Base-by-base conservation (phyloP, 2,113 vertebrate species). In the Paramormyrops kingsleyae region DNA sequence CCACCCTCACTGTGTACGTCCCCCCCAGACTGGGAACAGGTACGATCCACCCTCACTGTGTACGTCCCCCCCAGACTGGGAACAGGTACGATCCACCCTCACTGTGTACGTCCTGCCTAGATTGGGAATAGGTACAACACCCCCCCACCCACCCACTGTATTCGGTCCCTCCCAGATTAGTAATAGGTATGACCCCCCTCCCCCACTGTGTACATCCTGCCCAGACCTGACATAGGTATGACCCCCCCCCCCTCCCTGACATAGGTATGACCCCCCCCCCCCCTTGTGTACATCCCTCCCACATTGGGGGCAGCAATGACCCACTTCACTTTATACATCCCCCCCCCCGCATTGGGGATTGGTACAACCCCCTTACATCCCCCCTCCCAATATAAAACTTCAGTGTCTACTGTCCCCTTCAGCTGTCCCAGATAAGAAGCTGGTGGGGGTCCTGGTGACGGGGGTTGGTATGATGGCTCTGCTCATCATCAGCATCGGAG, bases 401-500 rank as follows among this genome's bases (percentile, higher is more conserved):
- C 6, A 87, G 70, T 24, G 62, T 31, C 52, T 21, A 27, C 9
- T 88, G 53, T 62, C 4, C 6, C 0, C 88, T 0, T 42, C 56
- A 15, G 31, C 52, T 59, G 35, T 80, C 88, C 59, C 91, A 96
- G 95, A 94, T 70, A 94, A 93, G 44, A 74, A 95, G 4, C 87
- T 95, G 92, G 90, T 92, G 39, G 53, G 94, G 88, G 89, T 95
- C 8, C 92, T 96, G 88, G 90, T 95, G 91, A 91, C 87, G 0
- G 93, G 90, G 0, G 90, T 95, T 4, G 88, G 91, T 0, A 39
- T 95, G 9, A 90, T 94, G 70, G 91, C 92, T 24, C 88, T 96
- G 87, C 90, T 97, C 49, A 90, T 93, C 1, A 89, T 96, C 47
- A 84, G 92, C 19, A 91, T 95, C 0, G 93, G 94, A 1, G 1